Base-by-base conservation (phyloP, 2,113 vertebrate genomes). In the Onychorhynchus coronatus region DNA sequence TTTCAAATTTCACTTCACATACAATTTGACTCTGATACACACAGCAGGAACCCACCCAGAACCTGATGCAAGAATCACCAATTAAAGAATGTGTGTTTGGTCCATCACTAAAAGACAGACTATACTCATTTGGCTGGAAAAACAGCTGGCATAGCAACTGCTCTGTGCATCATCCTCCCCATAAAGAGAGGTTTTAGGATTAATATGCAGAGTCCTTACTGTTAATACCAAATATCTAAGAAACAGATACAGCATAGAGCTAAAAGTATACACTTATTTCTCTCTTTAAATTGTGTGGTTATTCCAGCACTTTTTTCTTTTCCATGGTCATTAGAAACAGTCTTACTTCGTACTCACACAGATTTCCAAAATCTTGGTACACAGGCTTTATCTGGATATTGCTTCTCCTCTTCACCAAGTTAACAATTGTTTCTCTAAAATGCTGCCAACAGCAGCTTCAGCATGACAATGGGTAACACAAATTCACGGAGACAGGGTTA, bases 1-100 rank as follows among this genome's bases (percentile, higher is more conserved):
- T 83, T 75, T 88, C 61, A 78, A 71, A 93, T 92, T 91, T 81
- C 66, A 78, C 56, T 83, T 89, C 86, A 91, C 44, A 75, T 86
- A 52, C 53, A 68, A 87, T 89, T 61, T 94, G 61, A 85, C 56
- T 72, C 88, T 50, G 56, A 31, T 31, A 46, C 27, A 52, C 13
- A 41, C 46, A 62, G n/a, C 24, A 74, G 70, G 22, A 89, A 78
- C 30, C 35, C 74, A 41, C 44, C 35, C 27, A 47, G 84, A 75
- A 79, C 39, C 31, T 7, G 12, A 78, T 39, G 47, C 49, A 81
- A 70, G 73, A 74, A 63, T 59, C 56, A 81, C n/a, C 30, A 62
- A 17, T 42, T 47, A 71, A 91, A 93, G 28, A 90, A 78, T 7
- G 28, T 31, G 10, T 30, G 31, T 65, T 81, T 65, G 47, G 65